phyloP scores from a whole-genome alignment of 2,113 vertebrate genomes.

The Thryonomys swinderianus region DNA sequence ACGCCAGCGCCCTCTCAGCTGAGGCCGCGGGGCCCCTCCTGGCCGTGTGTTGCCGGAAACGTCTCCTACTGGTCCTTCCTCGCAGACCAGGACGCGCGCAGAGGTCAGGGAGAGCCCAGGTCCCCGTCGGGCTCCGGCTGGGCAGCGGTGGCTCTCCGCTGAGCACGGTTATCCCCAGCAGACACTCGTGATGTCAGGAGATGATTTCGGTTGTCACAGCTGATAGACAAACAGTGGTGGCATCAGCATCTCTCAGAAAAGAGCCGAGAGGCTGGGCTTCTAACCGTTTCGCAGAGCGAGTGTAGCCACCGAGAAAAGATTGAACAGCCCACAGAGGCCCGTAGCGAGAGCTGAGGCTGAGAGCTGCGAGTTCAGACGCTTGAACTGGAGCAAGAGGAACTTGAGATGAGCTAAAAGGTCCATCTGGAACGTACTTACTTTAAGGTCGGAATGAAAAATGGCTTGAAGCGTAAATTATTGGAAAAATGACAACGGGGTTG shows the following conservation, averaged over 20 bases:
- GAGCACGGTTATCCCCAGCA: neutral
- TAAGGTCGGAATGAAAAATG: neutral
- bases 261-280: neutral
- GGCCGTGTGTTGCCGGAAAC: neutral
- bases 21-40: neutral
- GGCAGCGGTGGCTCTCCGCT: neutral
- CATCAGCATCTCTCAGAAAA: neutral
- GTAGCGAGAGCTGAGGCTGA: neutral
- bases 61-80: neutral
- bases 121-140: neutral
- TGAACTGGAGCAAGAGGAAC: neutral
- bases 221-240: neutral
- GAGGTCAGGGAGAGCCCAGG: neutral
- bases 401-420: slow-evolving; percentile 22
- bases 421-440: neutral
- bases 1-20: neutral
- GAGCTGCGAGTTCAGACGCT: neutral
- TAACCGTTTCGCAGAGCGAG: neutral
- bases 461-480: neutral
- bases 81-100: neutral
- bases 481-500: slow-evolving; percentile 32
- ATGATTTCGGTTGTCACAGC: neutral
- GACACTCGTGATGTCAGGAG: neutral
- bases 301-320: neutral
- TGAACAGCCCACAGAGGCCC: neutral